phyloP scores from a whole-genome alignment of 1,140 invertebrate species.

The Pseudomyrmex pallidus region DNA sequence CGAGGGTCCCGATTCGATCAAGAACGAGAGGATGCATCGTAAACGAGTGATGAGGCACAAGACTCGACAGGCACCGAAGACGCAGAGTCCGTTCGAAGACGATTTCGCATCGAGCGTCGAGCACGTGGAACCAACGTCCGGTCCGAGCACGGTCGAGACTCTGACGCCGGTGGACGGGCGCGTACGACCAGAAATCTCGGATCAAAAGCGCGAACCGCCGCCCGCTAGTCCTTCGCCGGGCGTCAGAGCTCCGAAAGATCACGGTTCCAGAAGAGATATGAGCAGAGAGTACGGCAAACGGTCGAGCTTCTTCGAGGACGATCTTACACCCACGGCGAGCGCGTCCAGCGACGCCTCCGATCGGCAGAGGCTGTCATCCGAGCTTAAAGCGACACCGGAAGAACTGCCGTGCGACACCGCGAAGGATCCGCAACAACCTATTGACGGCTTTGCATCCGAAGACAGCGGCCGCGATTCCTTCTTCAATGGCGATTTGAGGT shows the following conservation, averaged over 20 bases:
- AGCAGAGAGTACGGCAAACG: conserved; percentile 70
- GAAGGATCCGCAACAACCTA: conserved; percentile 69
- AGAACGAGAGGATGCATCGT: conserved; percentile 81
- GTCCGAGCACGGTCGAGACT: conserved; percentile 7
- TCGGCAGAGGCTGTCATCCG: conserved; percentile 76
- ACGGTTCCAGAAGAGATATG: conserved; percentile 66
- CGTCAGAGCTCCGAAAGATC: conserved; percentile 74
- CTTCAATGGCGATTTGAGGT: conserved; percentile 80
- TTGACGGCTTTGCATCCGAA: conserved; percentile 76
- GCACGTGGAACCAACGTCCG: conserved; percentile 73
- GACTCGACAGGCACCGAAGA: conserved; percentile 70
- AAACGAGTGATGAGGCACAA: conserved; percentile 83
- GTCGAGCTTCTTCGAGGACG: conserved; percentile 89
- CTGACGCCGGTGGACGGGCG: conserved; percentile 77
- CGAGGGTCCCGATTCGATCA: conserved; percentile 77
- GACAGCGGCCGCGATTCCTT: conserved; percentile 79
- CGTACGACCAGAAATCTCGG: conserved; percentile 70
- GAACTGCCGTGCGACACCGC: conserved; percentile 72
- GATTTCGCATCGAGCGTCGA: conserved; percentile 87
- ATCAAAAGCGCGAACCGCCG: conserved; percentile 75
- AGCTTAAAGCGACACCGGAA: conserved; percentile 81
- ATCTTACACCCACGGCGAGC: conserved; percentile 87
- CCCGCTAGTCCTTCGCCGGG: conserved; percentile 75
- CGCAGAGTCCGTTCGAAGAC: conserved; percentile 89
- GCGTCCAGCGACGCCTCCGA: conserved; percentile 80